phyloP scores from a whole-genome alignment of 2,797 vertebrate genomes.

The Ptychadena robeensis region DNA sequence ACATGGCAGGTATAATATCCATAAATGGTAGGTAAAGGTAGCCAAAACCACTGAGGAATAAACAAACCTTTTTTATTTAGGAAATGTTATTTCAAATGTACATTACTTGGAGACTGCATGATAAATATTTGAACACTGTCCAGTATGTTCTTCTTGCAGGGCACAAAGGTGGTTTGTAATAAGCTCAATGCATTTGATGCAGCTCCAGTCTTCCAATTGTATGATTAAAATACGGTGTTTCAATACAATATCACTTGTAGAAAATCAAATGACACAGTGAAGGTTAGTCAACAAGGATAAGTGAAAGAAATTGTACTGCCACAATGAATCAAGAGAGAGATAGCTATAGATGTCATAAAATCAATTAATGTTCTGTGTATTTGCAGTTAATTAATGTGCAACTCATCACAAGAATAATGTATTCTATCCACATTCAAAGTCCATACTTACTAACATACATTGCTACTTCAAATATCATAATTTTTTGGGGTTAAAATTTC shows the following conservation, averaged over 20 bases:
- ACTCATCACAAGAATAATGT: background rate
- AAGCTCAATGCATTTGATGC: slow-evolving; percentile 55
- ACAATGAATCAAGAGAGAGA: slow-evolving; percentile 13
- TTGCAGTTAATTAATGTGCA: background rate
- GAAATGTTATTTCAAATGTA: background rate
- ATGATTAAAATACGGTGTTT: slow-evolving; percentile 51
- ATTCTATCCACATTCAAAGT: no score
- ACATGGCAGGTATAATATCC: no score
- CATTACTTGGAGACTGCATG: slow-evolving; percentile 11
- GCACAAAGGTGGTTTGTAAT: slow-evolving; percentile 56
- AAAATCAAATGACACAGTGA: slow-evolving; percentile 48
- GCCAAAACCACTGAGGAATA: no score
- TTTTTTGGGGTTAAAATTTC: no score
- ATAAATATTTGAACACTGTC: slow-evolving; percentile 29
- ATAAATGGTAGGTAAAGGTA: no score
- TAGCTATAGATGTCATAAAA: slow-evolving; percentile 9
- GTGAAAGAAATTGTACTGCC: slow-evolving; percentile 12
- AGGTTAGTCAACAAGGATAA: slow-evolving; percentile 52
- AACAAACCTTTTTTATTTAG: no score
- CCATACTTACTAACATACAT: no score
- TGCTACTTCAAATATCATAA: no score
- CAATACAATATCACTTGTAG: slow-evolving; percentile 41
- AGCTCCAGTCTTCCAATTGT: slow-evolving; percentile 45
- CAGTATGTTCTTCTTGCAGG: slow-evolving; percentile 32
- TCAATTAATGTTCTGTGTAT: background rate